Base-by-base conservation (phyloP, 1,140 invertebrate genomes). In the Heliconius hewitsoni region DNA sequence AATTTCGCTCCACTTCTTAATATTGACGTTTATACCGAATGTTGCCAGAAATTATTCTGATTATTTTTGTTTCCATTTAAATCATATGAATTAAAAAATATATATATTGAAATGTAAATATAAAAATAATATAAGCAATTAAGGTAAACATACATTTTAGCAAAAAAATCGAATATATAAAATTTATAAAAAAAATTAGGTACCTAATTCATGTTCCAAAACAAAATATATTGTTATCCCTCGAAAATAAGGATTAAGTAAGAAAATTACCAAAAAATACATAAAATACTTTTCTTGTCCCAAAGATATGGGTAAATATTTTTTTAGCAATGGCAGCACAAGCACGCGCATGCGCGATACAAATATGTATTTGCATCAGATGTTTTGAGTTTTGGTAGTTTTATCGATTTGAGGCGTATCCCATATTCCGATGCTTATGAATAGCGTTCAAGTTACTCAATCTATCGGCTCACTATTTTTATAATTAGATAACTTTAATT, bases 371-470 rank as follows among this genome's bases (percentile, higher is more conserved):
- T 88, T 86, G 85, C 88, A 85, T 88, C 91, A 93, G 89, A 90
- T 90, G 88, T 84, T 88, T 84, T 83, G 82, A 88, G 79, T 91
- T 93, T 90, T 91, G 90, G 88, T 84, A 91, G 81, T 90, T 88
- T 91, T 93, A 93, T 93, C 90, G 91, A 93, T 93, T 89, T 86
- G 50, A 82, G 81, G 83, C 82, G 79, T 81, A 74, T 78, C 81
- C 76, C 74, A 55, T 70, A 42, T 77, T 76, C 78, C 76, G 71
- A 70, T 70, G 55, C 74, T 78, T 80, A 57, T 74, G 78, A 76
- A 80, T 70, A 79, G 74, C 73, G 34, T 23, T 77, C 46, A 46
- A 76, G 37, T 30, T 72, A n/a, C 76, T 80, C 77, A 71, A 80
- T 71, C 76, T 71, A 75, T 70, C 52, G 52, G 46, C 19, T 72